Base-by-base conservation (phyloP, 2,113 vertebrate genomes). In the Mellivora capensis region DNA sequence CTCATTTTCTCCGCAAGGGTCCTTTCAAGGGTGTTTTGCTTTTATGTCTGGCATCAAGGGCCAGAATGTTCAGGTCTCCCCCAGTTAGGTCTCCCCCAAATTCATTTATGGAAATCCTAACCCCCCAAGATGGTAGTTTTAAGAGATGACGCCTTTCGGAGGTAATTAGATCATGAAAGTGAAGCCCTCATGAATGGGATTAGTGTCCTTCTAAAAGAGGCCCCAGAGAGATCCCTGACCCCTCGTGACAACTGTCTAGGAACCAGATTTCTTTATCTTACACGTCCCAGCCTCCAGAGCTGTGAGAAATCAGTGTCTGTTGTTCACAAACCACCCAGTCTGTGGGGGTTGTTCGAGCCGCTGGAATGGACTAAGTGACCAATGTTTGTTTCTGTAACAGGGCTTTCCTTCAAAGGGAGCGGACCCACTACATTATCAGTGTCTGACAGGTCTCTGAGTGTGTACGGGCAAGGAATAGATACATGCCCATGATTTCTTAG, bases 11-110 rank as follows among this genome's bases (percentile, higher is more conserved):
- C 97, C 62, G 98, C 42, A 93, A 84, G 0, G 98, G 96, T 42
- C 99, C 99, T 88, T 99, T 99, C 37, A 99, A 97, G 0, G 99
- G 99, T 0, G 98, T 85, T 97, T 99, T 99, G 76, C 99, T 99
- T 97, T 99, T 99, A 0, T 98, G 99, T 96, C 82, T 98, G 83
- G 90, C 44, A 64, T 15, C 74, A 29, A 93, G 90, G 10, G 34
- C 71, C 90, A 54, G 72, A 90, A 64, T 39, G 23, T 64, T 67
- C 52, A 67, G 14, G 39, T 44, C 29, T 29, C 34, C 25, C n/a
- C 47, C 57, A 7, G 23, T 52, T 64, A 52, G 14, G 29, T 44
- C 20, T 20, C 25, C 25, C 25, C 47, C 57, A 4, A 49, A 71
- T 42, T 44, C 79, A 71, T 82, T 18, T n/a, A 14, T 44, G 57